Percentiles rank a stretch among this genome's conserved stretches.
These are phyloP conservation scores for Coelopa pilipes DNA, from an alignment of 2,888 invertebrate genomes.

Conservation along the genomic window DNA sequence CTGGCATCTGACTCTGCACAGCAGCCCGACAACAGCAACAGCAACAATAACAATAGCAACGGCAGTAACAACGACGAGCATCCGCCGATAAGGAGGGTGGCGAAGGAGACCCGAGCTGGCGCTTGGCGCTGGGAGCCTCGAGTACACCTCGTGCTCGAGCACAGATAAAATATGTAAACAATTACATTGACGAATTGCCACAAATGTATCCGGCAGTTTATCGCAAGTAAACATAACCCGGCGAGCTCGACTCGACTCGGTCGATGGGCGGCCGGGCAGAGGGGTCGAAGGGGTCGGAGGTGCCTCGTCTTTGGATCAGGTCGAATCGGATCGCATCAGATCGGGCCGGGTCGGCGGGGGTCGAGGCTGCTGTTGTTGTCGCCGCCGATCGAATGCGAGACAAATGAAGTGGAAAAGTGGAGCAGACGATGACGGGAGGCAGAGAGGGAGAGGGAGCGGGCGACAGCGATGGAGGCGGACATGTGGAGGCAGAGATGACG, in stretches of 20 bases:
- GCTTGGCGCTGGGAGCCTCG: background rate
- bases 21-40: conserved; percentile 10
- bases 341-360: background rate
- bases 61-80: conserved; percentile 8
- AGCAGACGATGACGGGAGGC: background rate
- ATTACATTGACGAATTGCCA: conserved; percentile 34
- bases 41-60: conserved; percentile 19
- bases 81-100: too few species aligned
- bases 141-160: background rate
- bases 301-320: background rate
- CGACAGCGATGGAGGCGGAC: too few species aligned
- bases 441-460: too few species aligned
- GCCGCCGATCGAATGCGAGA: conserved; percentile 17
- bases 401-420: conserved; percentile 30
- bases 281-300: background rate
- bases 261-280: background rate
- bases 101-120: too few species aligned
- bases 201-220: conserved; percentile 29
- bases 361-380: background rate
- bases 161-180: conserved; percentile 32
- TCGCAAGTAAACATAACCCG: conserved; percentile 25
- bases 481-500: too few species aligned
- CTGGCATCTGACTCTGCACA: too few species aligned
- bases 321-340: conserved; percentile 10
- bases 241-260: too few species aligned